Evolutionary conservation across 1,140 invertebrate genomes (phyloP).

Genomic region (Venturia canescens): DNA sequence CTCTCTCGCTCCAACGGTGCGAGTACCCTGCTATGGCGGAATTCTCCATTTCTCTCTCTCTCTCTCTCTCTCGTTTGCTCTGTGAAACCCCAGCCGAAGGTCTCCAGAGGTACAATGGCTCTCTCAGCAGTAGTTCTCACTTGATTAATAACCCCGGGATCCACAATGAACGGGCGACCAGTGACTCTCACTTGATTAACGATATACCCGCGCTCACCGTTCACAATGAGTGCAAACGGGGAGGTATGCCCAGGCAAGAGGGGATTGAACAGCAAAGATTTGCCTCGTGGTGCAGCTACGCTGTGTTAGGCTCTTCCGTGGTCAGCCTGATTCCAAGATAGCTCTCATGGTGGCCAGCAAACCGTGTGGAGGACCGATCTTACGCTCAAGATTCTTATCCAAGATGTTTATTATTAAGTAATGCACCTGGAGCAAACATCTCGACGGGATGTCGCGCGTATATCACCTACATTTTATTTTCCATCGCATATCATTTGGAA

Average conservation of each 20-base stretch:
- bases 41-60: not conserved
- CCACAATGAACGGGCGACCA: conserved; percentile 71
- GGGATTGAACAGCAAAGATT: conserved; percentile 1
- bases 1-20: not conserved
- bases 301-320: not conserved
- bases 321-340: conserved; percentile 13
- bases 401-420: not conserved
- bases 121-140: conserved; percentile 73
- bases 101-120: conserved; percentile 69
- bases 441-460: not conserved
- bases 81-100: conserved; percentile 47
- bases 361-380: not conserved
- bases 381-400: not conserved
- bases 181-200: conserved; percentile 75
- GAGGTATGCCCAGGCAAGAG: not conserved
- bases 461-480: too few relatives aligned
- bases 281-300: conserved; percentile 12
- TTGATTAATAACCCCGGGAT: conserved; percentile 73
- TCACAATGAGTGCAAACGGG: conserved; percentile 25
- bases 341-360: not conserved
- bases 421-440: not conserved
- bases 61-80: conserved; percentile 2
- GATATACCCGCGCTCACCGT: conserved; percentile 51
- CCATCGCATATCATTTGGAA: too few relatives aligned
- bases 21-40: conserved; percentile 18